These are phyloP conservation scores for Zaprionus inermis DNA, from an alignment of 1,140 invertebrate genomes.

Conservation along the genomic window DNA sequence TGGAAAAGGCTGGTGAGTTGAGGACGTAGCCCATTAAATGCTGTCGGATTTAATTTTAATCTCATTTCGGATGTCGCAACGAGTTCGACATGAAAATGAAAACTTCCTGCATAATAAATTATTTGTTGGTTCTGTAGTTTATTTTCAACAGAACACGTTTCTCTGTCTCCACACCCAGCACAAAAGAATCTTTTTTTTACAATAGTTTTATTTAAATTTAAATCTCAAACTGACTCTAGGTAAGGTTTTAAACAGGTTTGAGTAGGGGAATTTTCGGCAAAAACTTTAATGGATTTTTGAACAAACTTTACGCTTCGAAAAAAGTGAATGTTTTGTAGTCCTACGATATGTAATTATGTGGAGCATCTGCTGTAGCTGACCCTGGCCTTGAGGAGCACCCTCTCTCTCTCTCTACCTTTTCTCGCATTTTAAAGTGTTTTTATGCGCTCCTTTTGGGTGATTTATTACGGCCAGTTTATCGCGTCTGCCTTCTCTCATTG, in stretches of 20 bases:
- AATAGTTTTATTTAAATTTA: conserved; percentile 43
- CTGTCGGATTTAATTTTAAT: conserved; percentile 27
- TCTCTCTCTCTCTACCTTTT: background rate
- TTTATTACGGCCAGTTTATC: conserved; percentile 41
- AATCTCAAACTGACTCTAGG: conserved; percentile 17
- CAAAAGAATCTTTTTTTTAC: conserved; percentile 54
- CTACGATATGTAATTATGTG: background rate
- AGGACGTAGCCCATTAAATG: conserved; percentile 13
- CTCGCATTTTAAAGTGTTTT: conserved; percentile 35
- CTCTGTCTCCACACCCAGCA: conserved; percentile 1
- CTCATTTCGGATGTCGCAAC: conserved; percentile 6
- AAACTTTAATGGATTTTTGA: background rate
- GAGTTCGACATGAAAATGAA: background rate
- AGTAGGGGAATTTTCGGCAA: background rate
- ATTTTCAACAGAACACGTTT: conserved; percentile 21
- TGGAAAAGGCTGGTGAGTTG: conserved; percentile 1
- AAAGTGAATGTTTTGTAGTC: conserved; percentile 1
- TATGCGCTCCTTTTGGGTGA: conserved; percentile 48
- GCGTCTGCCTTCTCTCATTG: conserved; percentile 12
- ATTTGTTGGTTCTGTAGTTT: conserved; percentile 14
- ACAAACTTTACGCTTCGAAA: background rate
- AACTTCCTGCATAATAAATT: conserved; percentile 22
- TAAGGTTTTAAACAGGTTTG: conserved; percentile 20
- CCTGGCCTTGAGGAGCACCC: conserved; percentile 54
- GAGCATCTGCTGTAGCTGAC: conserved; percentile 28